Conservation (phyloP, 2,888 invertebrate genomes). For the Plagodis pulveraria region DNA sequence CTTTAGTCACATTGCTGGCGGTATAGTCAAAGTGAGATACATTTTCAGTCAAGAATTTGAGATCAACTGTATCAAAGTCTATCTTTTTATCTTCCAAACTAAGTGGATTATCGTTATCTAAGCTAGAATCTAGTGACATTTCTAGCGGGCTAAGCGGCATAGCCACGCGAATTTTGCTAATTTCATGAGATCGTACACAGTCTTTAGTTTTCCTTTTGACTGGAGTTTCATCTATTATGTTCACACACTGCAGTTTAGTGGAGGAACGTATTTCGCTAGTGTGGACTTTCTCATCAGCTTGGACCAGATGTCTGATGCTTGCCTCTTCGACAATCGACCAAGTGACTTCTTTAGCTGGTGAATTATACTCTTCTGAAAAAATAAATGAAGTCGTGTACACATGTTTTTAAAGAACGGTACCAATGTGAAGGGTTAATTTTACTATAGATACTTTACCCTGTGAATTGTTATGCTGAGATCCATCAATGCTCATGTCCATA, state of each 20-base stretch:
- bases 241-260: slow-evolving; percentile 51
- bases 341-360: slow-evolving; percentile 45
- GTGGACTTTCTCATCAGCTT: slow-evolving; percentile 49
- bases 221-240: slow-evolving; percentile 65
- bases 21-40: slow-evolving; percentile 61
- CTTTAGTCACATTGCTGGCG: slow-evolving; percentile 52
- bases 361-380: slow-evolving; percentile 61
- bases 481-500: slow-evolving; percentile 82
- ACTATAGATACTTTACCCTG: slow-evolving; percentile 52
- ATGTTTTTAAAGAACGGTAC: background rate
- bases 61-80: slow-evolving; percentile 78
- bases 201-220: slow-evolving; percentile 65
- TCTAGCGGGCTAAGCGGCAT: slow-evolving; percentile 55
- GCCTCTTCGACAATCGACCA: slow-evolving; percentile 69
- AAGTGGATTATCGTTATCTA: slow-evolving; percentile 68
- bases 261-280: slow-evolving; percentile 54
- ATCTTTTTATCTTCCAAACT: slow-evolving; percentile 73
- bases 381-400: slow-evolving; percentile 30
- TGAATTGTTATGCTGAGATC: slow-evolving; percentile 68
- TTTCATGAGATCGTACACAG: slow-evolving; percentile 63
- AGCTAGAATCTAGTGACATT: slow-evolving; percentile 76
- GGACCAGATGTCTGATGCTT: slow-evolving; percentile 57
- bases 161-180: slow-evolving; percentile 73
- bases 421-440: background rate
- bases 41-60: slow-evolving; percentile 77